Conservation (phyloP, 2,888 invertebrate genomes). For the Pseudeuparius sepicola region DNA sequence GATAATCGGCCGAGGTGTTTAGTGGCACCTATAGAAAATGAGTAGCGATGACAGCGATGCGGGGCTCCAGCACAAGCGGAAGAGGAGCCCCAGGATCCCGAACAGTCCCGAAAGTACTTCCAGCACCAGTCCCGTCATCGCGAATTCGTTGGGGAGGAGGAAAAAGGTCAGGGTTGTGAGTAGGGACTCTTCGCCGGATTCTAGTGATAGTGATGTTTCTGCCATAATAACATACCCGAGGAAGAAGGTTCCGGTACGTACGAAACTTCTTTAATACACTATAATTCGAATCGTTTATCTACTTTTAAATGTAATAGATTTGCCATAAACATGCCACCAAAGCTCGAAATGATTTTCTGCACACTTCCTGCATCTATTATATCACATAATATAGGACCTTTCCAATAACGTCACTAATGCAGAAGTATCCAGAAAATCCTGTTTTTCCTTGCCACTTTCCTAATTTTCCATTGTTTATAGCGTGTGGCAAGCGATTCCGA, state of each 20-base stretch:
- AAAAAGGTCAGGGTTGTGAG: slow-evolving; percentile 15
- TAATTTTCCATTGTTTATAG: slow-evolving; percentile 36
- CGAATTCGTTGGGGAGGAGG: slow-evolving; percentile 14
- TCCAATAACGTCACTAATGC: slow-evolving; percentile 5
- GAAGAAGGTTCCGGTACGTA: no score
- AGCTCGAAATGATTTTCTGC: no score
- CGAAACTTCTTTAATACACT: slow-evolving; percentile 36
- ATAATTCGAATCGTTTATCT: no score
- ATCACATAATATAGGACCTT: no score
- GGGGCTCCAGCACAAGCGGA: slow-evolving; percentile 28
- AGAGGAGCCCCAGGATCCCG: slow-evolving; percentile 25
- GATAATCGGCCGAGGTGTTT: no score
- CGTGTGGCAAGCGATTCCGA: slow-evolving; percentile 44
- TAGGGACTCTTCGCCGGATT: slow-evolving; percentile 22
- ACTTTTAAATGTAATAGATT: no score
- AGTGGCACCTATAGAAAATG: no score
- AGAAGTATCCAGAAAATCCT: no score
- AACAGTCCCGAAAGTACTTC: slow-evolving; percentile 26
- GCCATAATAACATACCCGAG: slow-evolving; percentile 8
- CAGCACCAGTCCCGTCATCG: slow-evolving; percentile 25
- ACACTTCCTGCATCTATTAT: no score
- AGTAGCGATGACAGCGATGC: slow-evolving; percentile 35
- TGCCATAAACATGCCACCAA: no score
- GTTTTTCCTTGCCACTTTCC: no score
- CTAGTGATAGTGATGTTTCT: slow-evolving; percentile 29